phyloP scores from a whole-genome alignment of 2,113 vertebrate genomes.

The Chamaetylas fuelleborni region DNA sequence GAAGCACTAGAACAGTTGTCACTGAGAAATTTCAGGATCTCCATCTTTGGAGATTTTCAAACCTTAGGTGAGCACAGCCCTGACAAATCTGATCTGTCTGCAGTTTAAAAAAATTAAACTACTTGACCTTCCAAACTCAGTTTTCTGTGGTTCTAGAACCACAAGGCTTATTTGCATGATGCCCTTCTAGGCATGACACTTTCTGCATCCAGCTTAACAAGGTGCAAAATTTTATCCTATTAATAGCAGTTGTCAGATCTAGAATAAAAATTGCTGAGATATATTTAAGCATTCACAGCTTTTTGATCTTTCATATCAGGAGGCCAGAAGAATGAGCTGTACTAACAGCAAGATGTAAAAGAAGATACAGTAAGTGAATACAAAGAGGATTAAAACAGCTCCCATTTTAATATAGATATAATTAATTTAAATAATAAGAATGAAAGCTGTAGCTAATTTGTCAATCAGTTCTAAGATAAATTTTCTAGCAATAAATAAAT shows the following conservation, averaged over 20 bases:
- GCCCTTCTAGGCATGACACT: not conserved
- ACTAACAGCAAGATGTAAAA: not conserved
- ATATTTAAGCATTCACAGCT: not conserved
- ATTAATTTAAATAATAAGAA: not conserved
- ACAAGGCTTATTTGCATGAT: not conserved
- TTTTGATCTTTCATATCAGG: not conserved
- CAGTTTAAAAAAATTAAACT: not conserved
- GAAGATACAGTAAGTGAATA: not conserved
- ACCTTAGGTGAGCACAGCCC: not conserved
- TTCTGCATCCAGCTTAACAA: not conserved
- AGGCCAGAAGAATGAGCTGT: not conserved
- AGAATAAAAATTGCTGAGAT: not conserved
- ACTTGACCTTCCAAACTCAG: not conserved
- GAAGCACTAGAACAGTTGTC: not conserved
- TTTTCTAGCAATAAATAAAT: not conserved
- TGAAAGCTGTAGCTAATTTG: not conserved
- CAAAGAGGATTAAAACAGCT: not conserved
- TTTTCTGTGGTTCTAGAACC: not conserved
- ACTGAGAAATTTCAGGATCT: not conserved
- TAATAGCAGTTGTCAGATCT: not conserved
- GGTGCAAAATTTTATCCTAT: not conserved
- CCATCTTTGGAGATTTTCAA: not conserved
- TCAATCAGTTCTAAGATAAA: not conserved
- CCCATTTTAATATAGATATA: not conserved
- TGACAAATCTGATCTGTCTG: not conserved